These are phyloP conservation scores for Chymomyza caudatula DNA, from an alignment of 2,888 invertebrate genomes.

Conservation along the genomic window DNA sequence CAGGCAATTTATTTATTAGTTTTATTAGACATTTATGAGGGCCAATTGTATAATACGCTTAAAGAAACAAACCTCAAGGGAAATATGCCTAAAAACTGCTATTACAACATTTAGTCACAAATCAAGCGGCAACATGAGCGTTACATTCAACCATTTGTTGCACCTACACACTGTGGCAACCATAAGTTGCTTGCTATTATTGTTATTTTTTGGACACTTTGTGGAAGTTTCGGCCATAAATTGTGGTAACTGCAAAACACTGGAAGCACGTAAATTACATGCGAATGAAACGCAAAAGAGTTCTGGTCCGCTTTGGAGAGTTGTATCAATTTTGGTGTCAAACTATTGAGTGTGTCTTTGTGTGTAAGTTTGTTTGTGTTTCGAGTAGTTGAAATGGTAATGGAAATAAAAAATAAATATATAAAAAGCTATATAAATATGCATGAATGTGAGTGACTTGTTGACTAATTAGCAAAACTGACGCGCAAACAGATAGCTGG, in stretches of 20 bases:
- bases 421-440: slow-evolving; percentile 1
- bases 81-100: slow-evolving; percentile 44
- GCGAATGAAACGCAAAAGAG: slow-evolving; percentile 36
- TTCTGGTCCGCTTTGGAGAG: too few relatives aligned
- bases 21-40: slow-evolving; percentile 18
- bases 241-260: slow-evolving; percentile 55
- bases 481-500: not conserved
- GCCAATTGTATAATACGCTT: slow-evolving; percentile 26
- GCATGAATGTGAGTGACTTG: slow-evolving; percentile 22
- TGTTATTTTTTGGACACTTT: slow-evolving; percentile 27
- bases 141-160: slow-evolving; percentile 6
- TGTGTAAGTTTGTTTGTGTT: slow-evolving; percentile 15
- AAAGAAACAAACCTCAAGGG: slow-evolving; percentile 45
- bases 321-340: not conserved
- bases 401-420: not conserved
- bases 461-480: slow-evolving; percentile 54
- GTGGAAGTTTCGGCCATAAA: slow-evolving; percentile 37
- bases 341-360: not conserved
- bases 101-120: slow-evolving; percentile 33
- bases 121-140: slow-evolving; percentile 35
- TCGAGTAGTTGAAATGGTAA: not conserved
- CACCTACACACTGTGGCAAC: slow-evolving; percentile 9
- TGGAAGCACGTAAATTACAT: slow-evolving; percentile 50
- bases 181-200: slow-evolving; percentile 18
- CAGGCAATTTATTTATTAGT: slow-evolving; percentile 15